A percentile compares a stretch with the other conserved stretches of the same genome.
These are phyloP conservation scores for Megaceryle maxima DNA, from an alignment of 2,113 vertebrate genomes.

Conservation along the genomic window DNA sequence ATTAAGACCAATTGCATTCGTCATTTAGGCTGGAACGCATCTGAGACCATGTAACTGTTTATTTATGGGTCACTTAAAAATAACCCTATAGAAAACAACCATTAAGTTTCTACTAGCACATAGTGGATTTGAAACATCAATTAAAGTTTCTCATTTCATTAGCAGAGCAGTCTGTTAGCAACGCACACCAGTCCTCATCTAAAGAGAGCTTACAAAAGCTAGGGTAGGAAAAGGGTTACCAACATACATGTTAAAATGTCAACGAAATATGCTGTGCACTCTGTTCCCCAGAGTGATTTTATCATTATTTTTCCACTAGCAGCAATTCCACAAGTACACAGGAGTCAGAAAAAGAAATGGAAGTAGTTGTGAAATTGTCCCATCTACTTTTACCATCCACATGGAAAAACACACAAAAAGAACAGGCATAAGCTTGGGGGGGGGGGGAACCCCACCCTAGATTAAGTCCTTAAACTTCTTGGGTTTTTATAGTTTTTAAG, in stretches of 20 bases:
- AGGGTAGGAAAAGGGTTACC: neutral
- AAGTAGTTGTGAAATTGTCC: constrained; percentile 22
- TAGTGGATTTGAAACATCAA: neutral
- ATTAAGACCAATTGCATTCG: neutral
- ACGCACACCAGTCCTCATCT: neutral
- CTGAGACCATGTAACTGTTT: neutral
- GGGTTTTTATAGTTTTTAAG: neutral
- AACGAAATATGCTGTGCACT: neutral
- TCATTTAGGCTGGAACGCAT: neutral
- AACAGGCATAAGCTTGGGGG: neutral
- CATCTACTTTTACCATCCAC: neutral
- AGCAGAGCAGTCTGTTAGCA: neutral
- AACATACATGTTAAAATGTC: neutral
- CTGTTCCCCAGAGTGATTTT: neutral
- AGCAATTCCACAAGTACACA: neutral
- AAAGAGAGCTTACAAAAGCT: neutral
- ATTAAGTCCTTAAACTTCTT: neutral
- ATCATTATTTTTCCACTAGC: constrained; percentile 4
- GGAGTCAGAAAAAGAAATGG: constrained; percentile 6
- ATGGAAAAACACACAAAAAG: constrained; percentile 15
- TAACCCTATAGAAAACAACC: constrained; percentile 17
- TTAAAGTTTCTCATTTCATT: neutral
- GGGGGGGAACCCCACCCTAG: neutral
- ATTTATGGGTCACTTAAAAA: constrained; percentile 48
- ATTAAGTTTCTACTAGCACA: neutral